Evolutionary conservation across 1,140 invertebrate genomes (phyloP), one percentile per base, ranked within the genome.

Genomic region (Sweltsa coloradensis): DNA sequence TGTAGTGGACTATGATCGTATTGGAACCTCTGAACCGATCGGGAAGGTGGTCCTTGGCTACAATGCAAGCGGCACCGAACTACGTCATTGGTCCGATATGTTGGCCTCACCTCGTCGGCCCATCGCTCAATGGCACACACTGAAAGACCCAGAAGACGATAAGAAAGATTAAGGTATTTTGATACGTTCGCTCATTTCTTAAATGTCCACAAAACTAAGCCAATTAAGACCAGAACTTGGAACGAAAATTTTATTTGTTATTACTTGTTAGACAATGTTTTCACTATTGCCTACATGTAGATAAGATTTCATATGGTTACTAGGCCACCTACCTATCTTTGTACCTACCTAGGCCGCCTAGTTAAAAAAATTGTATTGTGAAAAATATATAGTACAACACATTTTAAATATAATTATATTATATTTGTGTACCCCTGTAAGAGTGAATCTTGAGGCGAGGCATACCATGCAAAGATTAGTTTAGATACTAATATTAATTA

Each of bases 61-160:
- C 72, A 97, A 93, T 70, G 92, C 93, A 56, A 89, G 83, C 51
- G 96, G 96, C 47, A 97, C 94, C 18, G 96, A 99, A 68, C 73
- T 99, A 40, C 84, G 96, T 57, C 97, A 99, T 70, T 99, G 97
- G 97, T 97, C 94, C 45, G 97, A 99, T 68, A 96, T 97, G 92
- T 69, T 98, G 68, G 95, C 96, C 59, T 96, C 92, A 49, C 96
- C 96, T 3, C 78, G 96, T 60, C 79, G 96, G 65, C 96, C 96
- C 24, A 99, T 99, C 59, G 96, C 96, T 53, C 96, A 99, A 69
- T 99, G 96, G 96, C 96, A 99, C 65, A 98, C 94, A 51, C 81
- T 99, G 53, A 94, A 94, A 67, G 91, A 95, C 65, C 89, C 90
- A 23, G 92, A 96, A 57, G 92, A 96, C 65, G 88, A 91, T 59